Evolutionary conservation across 92 coral and sea anemone species (phyloP), one percentile per base, ranked within the genome.

Genomic region (Heteractis magnifica): DNA sequence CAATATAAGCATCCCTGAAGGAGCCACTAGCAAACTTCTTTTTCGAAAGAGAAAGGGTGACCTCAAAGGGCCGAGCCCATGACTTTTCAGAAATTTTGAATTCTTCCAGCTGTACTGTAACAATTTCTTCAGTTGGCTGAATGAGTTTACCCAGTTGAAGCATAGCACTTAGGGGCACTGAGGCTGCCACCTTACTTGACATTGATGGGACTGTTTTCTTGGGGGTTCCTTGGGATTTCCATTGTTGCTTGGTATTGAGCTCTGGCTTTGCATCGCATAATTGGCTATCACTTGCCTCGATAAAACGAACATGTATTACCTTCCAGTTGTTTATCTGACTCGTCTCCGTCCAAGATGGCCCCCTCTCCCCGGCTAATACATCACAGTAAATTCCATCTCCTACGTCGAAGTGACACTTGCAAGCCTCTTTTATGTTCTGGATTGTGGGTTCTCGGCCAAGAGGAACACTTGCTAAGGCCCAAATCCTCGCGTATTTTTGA

Each of bases 21-120:
- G 89, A 79, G 78, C 92, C 92, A 59, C 84, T 84, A 71, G 89
- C 85, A 83, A 84, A 84, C 72, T 92, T 91, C 79, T 88, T 84
- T 52, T 85, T 85, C 12, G 87, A 75, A 23, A 89, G 82, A 12
- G 92, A 89, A 76, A 89, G 64, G 55, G 86, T 83, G 51, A 82
- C 91, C 72, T 88, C 90, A 80, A 91, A 86, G 60, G 86, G 92
- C 77, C 86, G 83, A 68, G 65, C 81, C 86, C 94, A 88, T 77
- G 80, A 50, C 82, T 76, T 91, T 5, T 71, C 71, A 78, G 86
- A 65, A 71, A 71, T 71, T 23, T 76, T 52, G 75, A 88, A 91
- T 77, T 85, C 90, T 76, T 91, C 94, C 44, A 82, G 75, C 64
- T 84, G 83, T 72, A 91, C 83, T 81, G 89, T 84, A 68, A 79